These are phyloP conservation scores for Anthopleura xanthogrammica DNA, from an alignment of 92 coral and sea anemone species.

Conservation along the genomic window DNA sequence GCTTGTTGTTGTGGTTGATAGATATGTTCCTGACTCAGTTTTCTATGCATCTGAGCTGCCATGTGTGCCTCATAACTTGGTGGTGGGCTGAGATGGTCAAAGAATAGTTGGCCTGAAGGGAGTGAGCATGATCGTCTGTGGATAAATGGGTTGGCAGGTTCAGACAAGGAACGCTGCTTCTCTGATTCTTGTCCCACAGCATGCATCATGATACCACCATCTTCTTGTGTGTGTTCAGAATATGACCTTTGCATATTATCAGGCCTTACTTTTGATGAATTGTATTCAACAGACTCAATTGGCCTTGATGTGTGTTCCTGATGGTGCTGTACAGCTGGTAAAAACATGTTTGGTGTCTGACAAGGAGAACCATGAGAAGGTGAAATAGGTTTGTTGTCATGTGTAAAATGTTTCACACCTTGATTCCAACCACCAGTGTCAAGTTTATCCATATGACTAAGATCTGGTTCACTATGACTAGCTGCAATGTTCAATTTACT, in stretches of 20 bases:
- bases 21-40: slow-evolving; percentile 35
- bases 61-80: slow-evolving; percentile 90
- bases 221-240: slow-evolving; percentile 59
- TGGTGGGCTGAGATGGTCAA: slow-evolving; percentile 64
- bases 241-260: slow-evolving; percentile 68
- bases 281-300: slow-evolving; percentile 18
- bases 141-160: slow-evolving; percentile 66
- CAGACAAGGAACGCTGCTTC: slow-evolving; percentile 83
- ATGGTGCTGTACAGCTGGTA: background rate
- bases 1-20: slow-evolving; percentile 39
- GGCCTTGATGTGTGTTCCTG: slow-evolving; percentile 16
- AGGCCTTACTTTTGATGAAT: slow-evolving; percentile 29
- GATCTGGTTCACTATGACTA: slow-evolving; percentile 44
- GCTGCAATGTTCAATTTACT: slow-evolving; percentile 25
- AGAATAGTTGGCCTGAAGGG: slow-evolving; percentile 57
- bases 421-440: slow-evolving; percentile 30
- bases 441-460: slow-evolving; percentile 28
- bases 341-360: slow-evolving; percentile 11
- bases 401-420: slow-evolving; percentile 2
- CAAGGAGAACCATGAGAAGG: slow-evolving; percentile 30
- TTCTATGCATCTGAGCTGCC: slow-evolving; percentile 74
- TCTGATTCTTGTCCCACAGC: slow-evolving; percentile 44
- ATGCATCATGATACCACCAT: slow-evolving; percentile 41
- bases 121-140: slow-evolving; percentile 71
- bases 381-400: slow-evolving; percentile 17